Evolutionary conservation across 2,113 vertebrate species (phyloP), one percentile per base, ranked within the genome.

Genomic region (Motacilla alba): DNA sequence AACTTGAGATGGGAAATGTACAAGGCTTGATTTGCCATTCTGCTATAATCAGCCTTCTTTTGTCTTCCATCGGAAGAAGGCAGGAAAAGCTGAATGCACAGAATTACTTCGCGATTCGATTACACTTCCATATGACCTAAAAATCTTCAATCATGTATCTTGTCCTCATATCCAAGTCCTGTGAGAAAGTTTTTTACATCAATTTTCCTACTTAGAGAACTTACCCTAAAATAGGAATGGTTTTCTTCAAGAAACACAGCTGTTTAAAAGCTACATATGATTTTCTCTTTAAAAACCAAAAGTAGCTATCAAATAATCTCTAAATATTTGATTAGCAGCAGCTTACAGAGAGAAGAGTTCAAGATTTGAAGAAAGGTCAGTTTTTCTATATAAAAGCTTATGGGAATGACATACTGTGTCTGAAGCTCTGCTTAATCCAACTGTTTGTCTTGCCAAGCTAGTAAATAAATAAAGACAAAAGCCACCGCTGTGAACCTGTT

Each of bases 271-370:
- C n/a, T 53, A 46, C 2, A 3, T 7, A 37, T 21, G 27, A 63
- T 63, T 89, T 76, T 77, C 80, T 90, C 44, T 52, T 33, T 60
- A 55, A 46, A 55, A 94, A 83, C 30, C 83, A 49, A 75, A 97
- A 97, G 69, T 9, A 67, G 87, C 64, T 90, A 95, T 88, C 73
- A 76, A 87, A 46, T 7, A 83, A 94, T 92, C 66, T 91, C 90
- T 96, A 97, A 97, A 95, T 96, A 94, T 96, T 97, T 97, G 91
- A 97, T 96, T 93, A 94, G 74, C 73, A 89, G 44, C 30, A 95
- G 87, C 77, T 93, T 87, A 83, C 46, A 78, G n/a, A 37, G 50
- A 90, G 50, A 63, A 75, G 70, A 89, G 59, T n/a, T 58, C 52
- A 35, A 33, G 44, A 67, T 59, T 50, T 70, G 26, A 81, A 95